These are phyloP conservation scores for Solenopsis invicta DNA, from an alignment of 1,140 invertebrate genomes.

Conservation along the genomic window DNA sequence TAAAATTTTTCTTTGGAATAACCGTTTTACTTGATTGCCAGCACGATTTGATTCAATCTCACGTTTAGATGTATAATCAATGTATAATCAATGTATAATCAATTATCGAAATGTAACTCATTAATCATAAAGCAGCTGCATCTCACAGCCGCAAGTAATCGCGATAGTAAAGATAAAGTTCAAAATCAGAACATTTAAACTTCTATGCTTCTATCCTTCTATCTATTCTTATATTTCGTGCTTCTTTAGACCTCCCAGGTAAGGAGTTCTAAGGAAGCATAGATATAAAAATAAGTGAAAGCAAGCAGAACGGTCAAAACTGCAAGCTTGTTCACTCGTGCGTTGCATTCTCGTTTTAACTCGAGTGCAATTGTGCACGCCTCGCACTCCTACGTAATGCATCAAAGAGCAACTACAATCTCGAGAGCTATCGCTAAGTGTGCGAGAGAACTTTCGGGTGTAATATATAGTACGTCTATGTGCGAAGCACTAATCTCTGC, in stretches of 20 bases:
- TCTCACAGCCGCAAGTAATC: not conserved
- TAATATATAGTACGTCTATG: slow-evolving; percentile 46
- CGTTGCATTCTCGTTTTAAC: slow-evolving; percentile 7
- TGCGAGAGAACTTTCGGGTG: slow-evolving; percentile 32
- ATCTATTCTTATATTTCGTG: no score
- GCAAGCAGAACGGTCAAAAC: not conserved
- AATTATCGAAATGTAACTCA: slow-evolving; percentile 11
- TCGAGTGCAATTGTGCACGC: slow-evolving; percentile 11
- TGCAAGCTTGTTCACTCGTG: not conserved
- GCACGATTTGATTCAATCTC: slow-evolving; percentile 13
- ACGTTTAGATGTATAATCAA: not conserved
- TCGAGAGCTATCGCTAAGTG: slow-evolving; percentile 22
- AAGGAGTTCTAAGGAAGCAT: not conserved
- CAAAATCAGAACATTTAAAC: not conserved
- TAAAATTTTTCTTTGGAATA: not conserved
- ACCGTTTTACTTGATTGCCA: not conserved
- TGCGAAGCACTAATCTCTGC: slow-evolving; percentile 54
- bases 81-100: not conserved
- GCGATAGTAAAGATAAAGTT: not conserved
- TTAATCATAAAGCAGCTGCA: not conserved
- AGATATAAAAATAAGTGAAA: not conserved
- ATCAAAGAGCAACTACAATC: slow-evolving; percentile 52
- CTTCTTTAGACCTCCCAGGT: no score
- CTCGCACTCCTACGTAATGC: not conserved
- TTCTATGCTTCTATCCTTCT: no score